These are phyloP conservation scores for Hypsopygia costalis DNA, from an alignment of 2,888 invertebrate species.

Conservation along the genomic window DNA sequence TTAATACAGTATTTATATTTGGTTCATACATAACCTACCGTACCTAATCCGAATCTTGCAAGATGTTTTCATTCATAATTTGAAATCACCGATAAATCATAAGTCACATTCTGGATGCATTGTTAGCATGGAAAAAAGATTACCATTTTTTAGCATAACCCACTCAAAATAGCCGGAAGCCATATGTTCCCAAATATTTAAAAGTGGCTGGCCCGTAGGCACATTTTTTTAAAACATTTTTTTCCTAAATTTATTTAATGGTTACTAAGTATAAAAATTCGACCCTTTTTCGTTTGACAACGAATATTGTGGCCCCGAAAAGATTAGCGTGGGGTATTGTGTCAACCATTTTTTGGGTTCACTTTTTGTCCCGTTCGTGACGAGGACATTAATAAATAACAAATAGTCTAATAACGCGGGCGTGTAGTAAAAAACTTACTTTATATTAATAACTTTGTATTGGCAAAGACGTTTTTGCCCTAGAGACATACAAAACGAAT, in stretches of 20 bases:
- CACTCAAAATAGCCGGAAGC: slow-evolving; percentile 78
- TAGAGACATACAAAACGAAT: slow-evolving; percentile 29
- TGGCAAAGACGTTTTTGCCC: slow-evolving; percentile 34
- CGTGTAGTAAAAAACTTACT: slow-evolving; percentile 36
- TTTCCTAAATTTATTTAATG: slow-evolving; percentile 73
- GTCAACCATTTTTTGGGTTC: slow-evolving; percentile 61
- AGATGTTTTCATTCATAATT: slow-evolving; percentile 19
- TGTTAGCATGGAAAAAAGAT: slow-evolving; percentile 43
- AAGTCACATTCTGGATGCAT: slow-evolving; percentile 49
- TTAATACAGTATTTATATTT: slow-evolving; percentile 25
- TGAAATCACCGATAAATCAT: slow-evolving; percentile 40
- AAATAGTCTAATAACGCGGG: slow-evolving; percentile 53
- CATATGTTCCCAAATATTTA: slow-evolving; percentile 77
- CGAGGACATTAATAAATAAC: slow-evolving; percentile 72
- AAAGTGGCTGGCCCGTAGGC: slow-evolving; percentile 63
- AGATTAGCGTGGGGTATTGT: slow-evolving; percentile 71
- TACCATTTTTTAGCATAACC: slow-evolving; percentile 71
- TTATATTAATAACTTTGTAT: slow-evolving; percentile 54
- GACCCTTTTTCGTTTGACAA: slow-evolving; percentile 69
- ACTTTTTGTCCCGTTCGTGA: slow-evolving; percentile 58
- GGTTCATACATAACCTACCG: slow-evolving; percentile 36
- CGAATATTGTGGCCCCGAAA: slow-evolving; percentile 52
- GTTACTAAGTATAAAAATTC: slow-evolving; percentile 68
- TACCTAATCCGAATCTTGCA: slow-evolving; percentile 11
- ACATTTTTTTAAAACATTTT: slow-evolving; percentile 49